These are phyloP conservation scores for Emberiza fucata DNA, from an alignment of 2,113 vertebrate species.

Conservation along the genomic window DNA sequence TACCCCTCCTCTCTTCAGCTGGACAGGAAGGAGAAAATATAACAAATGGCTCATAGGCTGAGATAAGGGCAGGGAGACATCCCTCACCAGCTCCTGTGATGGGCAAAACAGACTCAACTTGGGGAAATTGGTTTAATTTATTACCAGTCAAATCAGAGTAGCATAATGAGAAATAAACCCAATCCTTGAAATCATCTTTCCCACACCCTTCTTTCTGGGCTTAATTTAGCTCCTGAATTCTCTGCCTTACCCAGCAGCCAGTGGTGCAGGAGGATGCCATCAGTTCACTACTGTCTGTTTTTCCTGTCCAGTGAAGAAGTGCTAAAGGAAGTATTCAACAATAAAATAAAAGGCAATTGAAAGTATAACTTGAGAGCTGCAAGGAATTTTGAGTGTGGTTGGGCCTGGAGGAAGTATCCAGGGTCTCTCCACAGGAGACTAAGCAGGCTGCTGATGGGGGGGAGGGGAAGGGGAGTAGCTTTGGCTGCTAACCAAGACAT, in stretches of 20 bases:
- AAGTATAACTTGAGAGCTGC: not conserved
- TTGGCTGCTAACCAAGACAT: not conserved
- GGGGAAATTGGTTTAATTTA: not conserved
- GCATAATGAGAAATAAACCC: not conserved
- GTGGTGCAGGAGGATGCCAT: rapidly evolving
- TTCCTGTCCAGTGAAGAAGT: not conserved
- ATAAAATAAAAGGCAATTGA: not conserved
- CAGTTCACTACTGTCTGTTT: not conserved
- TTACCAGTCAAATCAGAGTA: not conserved
- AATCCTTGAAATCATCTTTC: not conserved
- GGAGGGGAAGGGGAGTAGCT: not conserved
- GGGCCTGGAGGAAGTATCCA: not conserved
- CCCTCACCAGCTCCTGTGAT: not conserved
- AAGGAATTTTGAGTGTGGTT: not conserved
- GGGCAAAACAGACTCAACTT: not conserved
- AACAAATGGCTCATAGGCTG: not conserved
- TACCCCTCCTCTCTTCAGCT: not conserved
- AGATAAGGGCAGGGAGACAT: not conserved
- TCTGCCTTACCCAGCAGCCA: not conserved
- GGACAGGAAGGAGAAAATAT: not conserved
- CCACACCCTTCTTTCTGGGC: not conserved
- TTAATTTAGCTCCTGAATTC: not conserved
- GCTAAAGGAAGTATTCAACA: not conserved
- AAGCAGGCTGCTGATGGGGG: not conserved
- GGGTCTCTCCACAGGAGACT: not conserved